Evolutionary conservation across 2,888 invertebrate genomes (phyloP).

Genomic region (Phaedon cochleariae): DNA sequence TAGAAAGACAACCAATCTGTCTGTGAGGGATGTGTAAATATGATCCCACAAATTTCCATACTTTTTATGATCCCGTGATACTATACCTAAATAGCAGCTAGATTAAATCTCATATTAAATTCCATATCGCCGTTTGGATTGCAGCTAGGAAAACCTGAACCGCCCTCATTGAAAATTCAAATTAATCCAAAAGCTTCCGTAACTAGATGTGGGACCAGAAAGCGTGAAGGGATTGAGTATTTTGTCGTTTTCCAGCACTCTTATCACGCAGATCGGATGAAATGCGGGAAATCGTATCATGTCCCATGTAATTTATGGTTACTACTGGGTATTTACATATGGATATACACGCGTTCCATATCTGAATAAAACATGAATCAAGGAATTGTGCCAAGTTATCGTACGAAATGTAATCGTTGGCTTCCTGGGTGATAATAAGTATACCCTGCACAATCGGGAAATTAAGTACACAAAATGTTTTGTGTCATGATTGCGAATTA

Average conservation of each 20-base stretch:
- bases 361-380: neutral
- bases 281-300: neutral
- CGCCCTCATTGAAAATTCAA: too few species aligned
- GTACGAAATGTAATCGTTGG: neutral
- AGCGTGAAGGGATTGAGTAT: neutral
- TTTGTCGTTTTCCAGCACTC: neutral
- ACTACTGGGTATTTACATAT: neutral
- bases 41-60: too few species aligned
- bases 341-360: neutral
- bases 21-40: too few species aligned
- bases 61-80: too few species aligned
- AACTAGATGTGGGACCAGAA: too few species aligned
- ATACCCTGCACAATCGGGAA: neutral
- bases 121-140: too few species aligned
- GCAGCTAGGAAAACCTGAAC: too few species aligned
- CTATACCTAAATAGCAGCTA: too few species aligned
- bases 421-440: neutral
- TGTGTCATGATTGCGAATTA: neutral
- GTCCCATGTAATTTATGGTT: neutral
- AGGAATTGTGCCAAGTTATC: neutral
- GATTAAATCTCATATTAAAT: too few species aligned
- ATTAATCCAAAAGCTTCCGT: too few species aligned
- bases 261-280: neutral
- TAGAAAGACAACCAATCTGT: too few species aligned
- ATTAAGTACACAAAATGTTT: neutral